Evolutionary conservation across 2,888 invertebrate genomes (phyloP), one percentile per base, ranked within the genome.

Genomic region (Hanleya hanleyi): DNA sequence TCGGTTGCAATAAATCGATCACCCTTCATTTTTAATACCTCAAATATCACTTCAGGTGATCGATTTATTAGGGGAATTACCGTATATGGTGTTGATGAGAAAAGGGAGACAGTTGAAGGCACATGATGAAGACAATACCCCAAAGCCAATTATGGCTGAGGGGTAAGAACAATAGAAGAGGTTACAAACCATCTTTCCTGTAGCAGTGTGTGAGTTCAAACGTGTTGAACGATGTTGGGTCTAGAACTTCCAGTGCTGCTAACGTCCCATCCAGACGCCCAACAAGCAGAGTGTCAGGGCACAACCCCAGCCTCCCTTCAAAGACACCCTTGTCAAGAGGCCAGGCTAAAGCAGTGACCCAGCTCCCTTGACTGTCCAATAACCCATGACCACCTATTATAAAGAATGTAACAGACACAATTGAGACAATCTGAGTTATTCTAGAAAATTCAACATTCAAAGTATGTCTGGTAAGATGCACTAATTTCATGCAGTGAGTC

Each of bases 181-280:
- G n/a, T n/a, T n/a, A n/a, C n/a, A n/a, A 76, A 87, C 85, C 85
- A 78, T 86, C 82, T 57, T 78, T 81, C 33, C 89, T 80, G 22
- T 79, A 82, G 73, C 88, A 88, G 74, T 86, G 86, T 47, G 84
- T 83, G 7, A 90, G 81, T 69, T 89, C 90, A 50, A 81, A 81
- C 36, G 84, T 74, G 9, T 78, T 75, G 73, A 83, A 86, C 1
- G 87, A 84, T 5, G 83, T 79, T 66, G 73, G 80, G 73, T 88
- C 89, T 4, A 87, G 69, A 36, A 87, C 82, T 47, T 89, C 88
- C 35, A 90, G 82, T 61, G 88, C 74, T 9, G 87, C 84, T 71
- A 80, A 89, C 0, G 91, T 92, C 26, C 93, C 93, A 83, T 93
- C 92, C 18, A 92, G 90, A 73, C 92, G 90, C 0, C 93, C 93